phyloP scores from a whole-genome alignment of 2,797 vertebrate species.

The Eulemur rubriventer region DNA sequence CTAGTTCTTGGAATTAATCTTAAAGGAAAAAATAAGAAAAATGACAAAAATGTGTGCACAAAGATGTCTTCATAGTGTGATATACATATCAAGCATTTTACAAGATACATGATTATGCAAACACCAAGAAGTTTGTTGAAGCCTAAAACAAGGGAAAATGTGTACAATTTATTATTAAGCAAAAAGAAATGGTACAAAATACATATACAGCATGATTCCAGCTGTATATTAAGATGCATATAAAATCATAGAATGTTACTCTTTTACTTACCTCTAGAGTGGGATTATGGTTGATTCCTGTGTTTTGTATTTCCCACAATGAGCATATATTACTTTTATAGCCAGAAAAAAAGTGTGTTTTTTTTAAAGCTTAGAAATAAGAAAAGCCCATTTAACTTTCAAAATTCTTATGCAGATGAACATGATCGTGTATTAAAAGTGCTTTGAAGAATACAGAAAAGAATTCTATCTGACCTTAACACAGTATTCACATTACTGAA shows the following conservation, averaged over 20 bases:
- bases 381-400: constrained; percentile 29
- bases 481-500: neutral
- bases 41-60: neutral
- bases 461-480: neutral
- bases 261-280: neutral
- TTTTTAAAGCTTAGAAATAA: constrained; percentile 3
- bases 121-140: neutral
- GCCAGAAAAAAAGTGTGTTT: neutral
- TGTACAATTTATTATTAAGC: neutral
- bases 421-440: neutral
- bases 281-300: neutral
- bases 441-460: constrained; percentile 10
- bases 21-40: neutral
- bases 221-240: neutral
- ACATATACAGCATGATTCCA: neutral
- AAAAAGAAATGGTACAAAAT: constrained; percentile 29
- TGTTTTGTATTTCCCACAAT: constrained; percentile 17
- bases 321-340: constrained; percentile 2
- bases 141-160: neutral
- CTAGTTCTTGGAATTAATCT: constrained; percentile 25
- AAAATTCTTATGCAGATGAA: constrained; percentile 8
- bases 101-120: neutral
- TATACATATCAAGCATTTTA: neutral
- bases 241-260: neutral
- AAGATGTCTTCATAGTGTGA: neutral